Conservation (phyloP, 2,888 invertebrate species). For the Nycteola revayana region DNA sequence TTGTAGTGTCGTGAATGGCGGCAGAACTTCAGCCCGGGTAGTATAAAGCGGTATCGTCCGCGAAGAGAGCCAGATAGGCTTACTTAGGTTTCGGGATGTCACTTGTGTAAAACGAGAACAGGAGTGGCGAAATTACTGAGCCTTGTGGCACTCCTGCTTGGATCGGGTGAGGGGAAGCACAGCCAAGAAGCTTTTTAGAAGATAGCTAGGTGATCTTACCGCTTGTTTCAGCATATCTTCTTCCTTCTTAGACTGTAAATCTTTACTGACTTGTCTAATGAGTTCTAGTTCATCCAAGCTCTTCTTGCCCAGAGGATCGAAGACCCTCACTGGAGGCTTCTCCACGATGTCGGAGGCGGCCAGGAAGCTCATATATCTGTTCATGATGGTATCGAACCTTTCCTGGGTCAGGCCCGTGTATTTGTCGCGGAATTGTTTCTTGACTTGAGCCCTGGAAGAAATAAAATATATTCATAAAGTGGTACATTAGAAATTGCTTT, state of each 20-base stretch:
- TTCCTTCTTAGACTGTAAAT: conserved; percentile 55
- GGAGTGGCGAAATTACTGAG: no score
- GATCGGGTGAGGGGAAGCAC: no score
- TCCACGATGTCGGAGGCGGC: conserved; percentile 11
- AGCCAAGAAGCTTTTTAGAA: no score
- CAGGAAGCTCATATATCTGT: conserved; percentile 35
- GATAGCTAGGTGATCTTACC: conserved; percentile 27
- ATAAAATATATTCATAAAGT: no score
- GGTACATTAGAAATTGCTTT: no score
- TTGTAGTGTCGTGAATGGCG: no score
- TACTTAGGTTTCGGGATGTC: no score
- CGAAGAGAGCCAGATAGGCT: no score
- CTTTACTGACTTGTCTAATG: conserved; percentile 53
- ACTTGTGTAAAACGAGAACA: no score
- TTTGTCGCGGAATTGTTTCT: conserved; percentile 10
- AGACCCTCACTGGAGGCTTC: conserved; percentile 40
- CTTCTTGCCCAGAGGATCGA: conserved; percentile 36
- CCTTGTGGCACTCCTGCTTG: no score
- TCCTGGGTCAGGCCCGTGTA: conserved; percentile 28
- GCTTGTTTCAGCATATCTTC: conserved; percentile 52
- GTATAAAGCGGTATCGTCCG: no score
- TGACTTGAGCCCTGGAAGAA: not conserved
- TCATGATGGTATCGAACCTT: conserved; percentile 24
- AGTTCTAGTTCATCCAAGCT: conserved; percentile 43
- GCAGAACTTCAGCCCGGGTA: no score